phyloP scores from a whole-genome alignment of 2,888 invertebrate species.

The Chironomus tentans region DNA sequence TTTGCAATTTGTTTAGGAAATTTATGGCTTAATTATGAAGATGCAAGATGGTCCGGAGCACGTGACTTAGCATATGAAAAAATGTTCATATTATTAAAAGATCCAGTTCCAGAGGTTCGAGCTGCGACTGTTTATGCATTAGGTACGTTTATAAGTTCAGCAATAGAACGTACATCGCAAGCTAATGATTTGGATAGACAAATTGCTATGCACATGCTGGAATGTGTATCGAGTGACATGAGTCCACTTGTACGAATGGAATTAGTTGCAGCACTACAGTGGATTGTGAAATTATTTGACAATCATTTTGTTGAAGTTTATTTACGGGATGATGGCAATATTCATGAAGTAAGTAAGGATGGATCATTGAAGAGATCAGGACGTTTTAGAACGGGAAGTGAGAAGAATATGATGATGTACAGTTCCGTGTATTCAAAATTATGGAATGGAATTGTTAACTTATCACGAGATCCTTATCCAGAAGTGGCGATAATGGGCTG shows the following conservation, averaged over 20 bases:
- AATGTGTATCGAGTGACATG: conserved; percentile 70
- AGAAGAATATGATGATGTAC: conserved; percentile 49
- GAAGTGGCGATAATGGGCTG: conserved; percentile 70
- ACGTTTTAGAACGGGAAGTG: conserved; percentile 55
- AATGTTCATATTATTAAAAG: conserved; percentile 67
- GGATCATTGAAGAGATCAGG: not conserved
- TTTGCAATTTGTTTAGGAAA: conserved; percentile 83
- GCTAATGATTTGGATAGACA: conserved; percentile 90
- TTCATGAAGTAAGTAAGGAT: not conserved
- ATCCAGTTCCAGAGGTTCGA: conserved; percentile 82
- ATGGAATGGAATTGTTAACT: conserved; percentile 70
- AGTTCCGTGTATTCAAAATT: conserved; percentile 76
- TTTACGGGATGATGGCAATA: conserved; percentile 46
- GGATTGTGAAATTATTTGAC: conserved; percentile 74
- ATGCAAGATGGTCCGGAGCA: conserved; percentile 89
- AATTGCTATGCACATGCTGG: conserved; percentile 78
- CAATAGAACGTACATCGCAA: conserved; percentile 77
- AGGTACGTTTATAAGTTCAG: conserved; percentile 85
- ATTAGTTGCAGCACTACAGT: conserved; percentile 76
- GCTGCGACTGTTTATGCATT: conserved; percentile 91
- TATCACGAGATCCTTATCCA: conserved; percentile 82
- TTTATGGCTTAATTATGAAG: conserved; percentile 82
- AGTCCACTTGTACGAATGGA: conserved; percentile 81
- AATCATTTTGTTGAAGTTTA: conserved; percentile 75
- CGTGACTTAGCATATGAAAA: conserved; percentile 96